phyloP scores from a whole-genome alignment of 2,797 vertebrate species.

The Oryzias dopingdopingensis region DNA sequence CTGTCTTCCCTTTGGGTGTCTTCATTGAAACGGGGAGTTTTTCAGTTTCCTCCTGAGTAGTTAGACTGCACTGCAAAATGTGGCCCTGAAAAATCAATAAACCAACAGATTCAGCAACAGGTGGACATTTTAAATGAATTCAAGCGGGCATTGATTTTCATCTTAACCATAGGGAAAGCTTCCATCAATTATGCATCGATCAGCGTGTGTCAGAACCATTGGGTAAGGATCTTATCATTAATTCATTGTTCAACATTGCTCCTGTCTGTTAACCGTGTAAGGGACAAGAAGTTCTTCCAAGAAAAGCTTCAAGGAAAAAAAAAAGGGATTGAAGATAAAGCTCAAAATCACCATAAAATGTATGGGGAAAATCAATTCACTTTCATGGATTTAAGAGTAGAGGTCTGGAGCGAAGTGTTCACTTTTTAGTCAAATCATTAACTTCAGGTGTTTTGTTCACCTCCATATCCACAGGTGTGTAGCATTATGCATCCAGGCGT shows the following conservation, averaged over 20 bases:
- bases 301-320: constrained; percentile 2
- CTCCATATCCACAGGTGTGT: too few species aligned
- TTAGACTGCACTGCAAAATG: not conserved
- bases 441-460: too few species aligned
- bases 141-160: constrained; percentile 12
- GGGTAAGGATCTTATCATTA: constrained; percentile 37
- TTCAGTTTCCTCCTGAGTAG: not conserved
- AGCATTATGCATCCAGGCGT: too few species aligned
- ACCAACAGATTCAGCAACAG: constrained; percentile 14
- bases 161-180: constrained; percentile 17
- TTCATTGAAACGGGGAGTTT: too few species aligned
- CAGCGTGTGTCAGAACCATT: constrained; percentile 18
- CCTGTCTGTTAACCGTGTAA: constrained; percentile 15
- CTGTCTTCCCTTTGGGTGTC: too few species aligned
- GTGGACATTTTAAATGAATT: constrained; percentile 33
- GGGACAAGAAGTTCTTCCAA: not conserved
- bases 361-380: too few species aligned
- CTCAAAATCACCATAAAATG: too few species aligned
- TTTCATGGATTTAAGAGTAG: too few species aligned
- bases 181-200: constrained; percentile 46
- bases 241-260: constrained; percentile 39
- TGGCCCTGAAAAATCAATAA: not conserved
- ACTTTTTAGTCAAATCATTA: too few species aligned
- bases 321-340: too few species aligned
- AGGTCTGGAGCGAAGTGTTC: too few species aligned